Evolutionary conservation across 1,140 invertebrate genomes (phyloP), one percentile per base, ranked within the genome.

Genomic region (Apis mellifera): DNA sequence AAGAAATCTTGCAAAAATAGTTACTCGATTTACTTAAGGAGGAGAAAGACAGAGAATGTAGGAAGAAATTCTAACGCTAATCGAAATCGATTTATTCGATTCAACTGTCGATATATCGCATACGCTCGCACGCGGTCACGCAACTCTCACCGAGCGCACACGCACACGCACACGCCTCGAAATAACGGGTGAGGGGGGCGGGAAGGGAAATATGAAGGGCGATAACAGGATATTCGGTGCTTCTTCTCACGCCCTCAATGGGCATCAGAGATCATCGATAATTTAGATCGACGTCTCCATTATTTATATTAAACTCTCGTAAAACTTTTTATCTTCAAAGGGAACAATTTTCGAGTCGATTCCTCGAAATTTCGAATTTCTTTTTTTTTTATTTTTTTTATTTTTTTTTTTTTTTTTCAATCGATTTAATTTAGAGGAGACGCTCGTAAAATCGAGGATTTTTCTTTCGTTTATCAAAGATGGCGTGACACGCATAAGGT

Each of bases 161-260:
- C 74, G 74, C 75, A 75, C 81, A 78, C 71, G 66, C 85, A 82
- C 74, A 86, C 74, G 75, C 60, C 55, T 83, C 32, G 64, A 75
- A 86, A 32, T 62, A 83, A 54, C 64, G 26, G 60, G 71, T 32
- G 32, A 32, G 55, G 48, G 32, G 5, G 32, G 32, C n/a, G 32
- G 4, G 72, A 54, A 48, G 60, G 75, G 59, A 73, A 68, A 23
- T 71, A 71, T 65, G 75, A 82, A 55, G 75, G 52, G 17, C 21
- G 75, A 68, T 59, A 65, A 81, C 70, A 65, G 52, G 78, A 54
- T 32, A 19, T n/a, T 62, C n/a, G 15, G 60, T 65, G 50, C n/a
- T 74, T 75, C 76, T 60, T 78, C 66, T 32, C 62, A 50, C 26
- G 74, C 23, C 13, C 5, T 8, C 55, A 42, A 42, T 50, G 21